Percentiles rank a stretch among this genome's conserved stretches.
phyloP scores from a whole-genome alignment of 2,888 invertebrate genomes.

The Conchocele bisecta region DNA sequence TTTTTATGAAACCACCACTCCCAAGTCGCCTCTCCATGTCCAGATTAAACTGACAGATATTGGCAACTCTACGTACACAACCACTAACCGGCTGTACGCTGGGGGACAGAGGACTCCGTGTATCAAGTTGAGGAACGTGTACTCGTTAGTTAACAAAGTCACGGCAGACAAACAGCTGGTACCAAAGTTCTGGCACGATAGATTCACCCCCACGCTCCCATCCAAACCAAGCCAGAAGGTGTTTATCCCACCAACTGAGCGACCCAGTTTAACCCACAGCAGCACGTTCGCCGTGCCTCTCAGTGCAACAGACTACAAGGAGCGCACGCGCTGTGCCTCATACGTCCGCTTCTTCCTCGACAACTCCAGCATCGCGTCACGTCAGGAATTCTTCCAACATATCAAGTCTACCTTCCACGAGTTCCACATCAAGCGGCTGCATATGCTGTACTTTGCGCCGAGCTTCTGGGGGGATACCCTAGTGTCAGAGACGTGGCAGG shows the following conservation, averaged over 20 bases:
- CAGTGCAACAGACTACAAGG: constrained; percentile 64
- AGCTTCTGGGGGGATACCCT: constrained; percentile 69
- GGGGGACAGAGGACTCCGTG: constrained; percentile 68
- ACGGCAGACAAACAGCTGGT: constrained; percentile 56
- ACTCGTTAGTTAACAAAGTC: constrained; percentile 63
- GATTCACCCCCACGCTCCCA: constrained; percentile 48
- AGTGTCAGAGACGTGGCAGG: constrained; percentile 67
- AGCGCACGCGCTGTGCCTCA: constrained; percentile 67
- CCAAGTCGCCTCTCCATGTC: constrained; percentile 73
- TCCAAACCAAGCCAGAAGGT: constrained; percentile 18
- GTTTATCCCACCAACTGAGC: constrained; percentile 36
- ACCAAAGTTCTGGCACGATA: constrained; percentile 71
- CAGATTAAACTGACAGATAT: constrained; percentile 66
- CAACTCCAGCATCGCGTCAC: constrained; percentile 68
- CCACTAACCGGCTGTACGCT: constrained; percentile 58
- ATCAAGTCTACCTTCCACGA: constrained; percentile 65
- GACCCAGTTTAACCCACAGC: constrained; percentile 43
- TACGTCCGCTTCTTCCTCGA: constrained; percentile 70
- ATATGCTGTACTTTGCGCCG: constrained; percentile 63
- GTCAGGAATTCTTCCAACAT: constrained; percentile 54
- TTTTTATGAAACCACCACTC: constrained; percentile 75
- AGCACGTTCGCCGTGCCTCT: constrained; percentile 64
- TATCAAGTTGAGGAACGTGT: constrained; percentile 65
- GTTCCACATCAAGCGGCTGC: constrained; percentile 64
- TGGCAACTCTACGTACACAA: constrained; percentile 69